Evolutionary conservation across 23 tunicate species (phyloP).

Genomic region (Pegea sp.): DNA sequence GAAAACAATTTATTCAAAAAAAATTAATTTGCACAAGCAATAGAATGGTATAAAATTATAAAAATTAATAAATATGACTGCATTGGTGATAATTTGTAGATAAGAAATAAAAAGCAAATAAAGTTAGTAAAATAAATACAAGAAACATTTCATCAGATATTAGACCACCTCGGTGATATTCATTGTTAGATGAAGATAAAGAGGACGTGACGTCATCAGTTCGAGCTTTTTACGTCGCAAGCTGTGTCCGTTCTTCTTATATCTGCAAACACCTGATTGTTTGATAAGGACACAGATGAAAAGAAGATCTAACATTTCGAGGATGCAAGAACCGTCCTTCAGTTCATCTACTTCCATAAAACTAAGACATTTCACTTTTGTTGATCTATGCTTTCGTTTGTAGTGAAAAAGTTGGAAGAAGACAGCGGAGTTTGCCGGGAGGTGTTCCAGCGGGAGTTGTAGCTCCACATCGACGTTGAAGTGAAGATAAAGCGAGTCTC

Average conservation of each 20-base stretch:
- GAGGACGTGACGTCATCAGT: slow-evolving; percentile 52
- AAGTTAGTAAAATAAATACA: too few relatives aligned
- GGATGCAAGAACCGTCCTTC: slow-evolving; percentile 79
- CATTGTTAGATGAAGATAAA: slow-evolving; percentile 39
- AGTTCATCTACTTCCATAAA: slow-evolving; percentile 85
- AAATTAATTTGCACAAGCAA: too few relatives aligned
- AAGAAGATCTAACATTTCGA: slow-evolving; percentile 41
- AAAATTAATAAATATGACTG: too few relatives aligned
- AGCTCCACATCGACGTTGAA: slow-evolving; percentile 51
- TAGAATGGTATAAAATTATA: too few relatives aligned
- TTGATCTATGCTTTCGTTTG: slow-evolving; percentile 36
- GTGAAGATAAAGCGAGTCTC: slow-evolving; percentile 30
- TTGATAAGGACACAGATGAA: not conserved
- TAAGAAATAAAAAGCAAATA: too few relatives aligned
- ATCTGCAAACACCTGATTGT: slow-evolving; percentile 11
- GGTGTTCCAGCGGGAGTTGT: slow-evolving; percentile 42
- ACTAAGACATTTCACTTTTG: slow-evolving; percentile 50
- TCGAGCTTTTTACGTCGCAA: slow-evolving; percentile 35
- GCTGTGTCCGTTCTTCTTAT: slow-evolving; percentile 44
- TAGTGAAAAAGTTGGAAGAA: slow-evolving; percentile 47
- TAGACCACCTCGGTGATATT: not conserved
- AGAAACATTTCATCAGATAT: too few relatives aligned
- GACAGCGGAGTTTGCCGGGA: slow-evolving; percentile 42
- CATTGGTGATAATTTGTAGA: too few relatives aligned
- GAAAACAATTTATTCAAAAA: too few relatives aligned